Evolutionary conservation across 2,888 invertebrate genomes (phyloP), one percentile per base, ranked within the genome.

Genomic region (Tenthredo distinguenda): DNA sequence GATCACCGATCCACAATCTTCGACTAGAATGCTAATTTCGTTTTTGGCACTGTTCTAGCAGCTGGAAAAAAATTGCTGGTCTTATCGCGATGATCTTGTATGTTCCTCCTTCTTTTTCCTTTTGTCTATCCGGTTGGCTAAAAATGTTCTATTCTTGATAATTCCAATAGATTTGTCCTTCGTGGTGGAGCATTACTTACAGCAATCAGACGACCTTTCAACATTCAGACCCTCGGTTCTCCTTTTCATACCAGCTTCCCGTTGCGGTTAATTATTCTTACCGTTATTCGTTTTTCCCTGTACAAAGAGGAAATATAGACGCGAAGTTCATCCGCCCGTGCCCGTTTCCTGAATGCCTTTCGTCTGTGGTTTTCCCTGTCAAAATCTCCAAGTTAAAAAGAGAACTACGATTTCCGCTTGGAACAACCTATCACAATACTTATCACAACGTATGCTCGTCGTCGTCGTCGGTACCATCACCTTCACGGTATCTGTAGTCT

Each of bases 361-460:
- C 55, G 50, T 18, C 18, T 77, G 77, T 21, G 21, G 34, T 81
- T 81, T 81, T 62, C 62, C 81, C 81, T 62, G 81, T 81, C 58
- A 37, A 62, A 81, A 62, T 62, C 62, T 37, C n/a, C 10, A 21
- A 58, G 1, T n/a, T 15, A 58, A 76, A 76, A 31, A 26, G 3
- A 31, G 15, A n/a, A 62, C 5, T 26, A 26, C 34, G 6, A 18
- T 34, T 18, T n/a, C 21, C 47, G 50, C 12, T 77, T 55, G 34
- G 7, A 76, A 21, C 21, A 18, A 18, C 34, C 6, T 3, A 55
- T 50, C 50, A 77, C 21, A 15, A 37, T 26, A 40, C 21, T 50
- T 55, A 77, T 50, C 21, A 50, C 21, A 81, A n/a, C 15, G 7
- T 37, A 43, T 18, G 40, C 5, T 40, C 40, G 81, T 62, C 62